Base-by-base conservation (phyloP, 2,888 invertebrate genomes). In the Poecilobothrus nobilitatus region DNA sequence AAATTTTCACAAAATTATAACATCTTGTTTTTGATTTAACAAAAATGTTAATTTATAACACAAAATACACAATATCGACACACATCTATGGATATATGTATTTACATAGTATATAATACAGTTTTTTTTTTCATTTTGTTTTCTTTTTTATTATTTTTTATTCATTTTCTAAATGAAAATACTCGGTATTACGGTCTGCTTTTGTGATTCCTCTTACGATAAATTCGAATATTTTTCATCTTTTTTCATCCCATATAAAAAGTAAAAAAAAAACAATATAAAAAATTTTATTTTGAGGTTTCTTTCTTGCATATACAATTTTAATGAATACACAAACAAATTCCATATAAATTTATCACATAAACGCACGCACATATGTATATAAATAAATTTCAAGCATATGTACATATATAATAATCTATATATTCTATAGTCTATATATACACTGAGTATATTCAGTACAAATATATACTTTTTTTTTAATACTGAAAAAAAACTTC, bases 121-220 rank as follows among this genome's bases (percentile, higher is more conserved):
- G 7, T 41, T 6, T 41, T 41, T 41, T 41, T 41, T 6, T 53
- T 53, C 6, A 18, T 18, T 53, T 53, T 53, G 2, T 4, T 18
- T 18, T 53, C n/a, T 53, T 53, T 27, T 27, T 27, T 27, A 4
- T 27, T 27, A 4, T 27, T 41, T 41, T 15, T 41, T 53, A 12
- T 53, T 53, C n/a, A 53, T 53, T 53, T 53, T 53, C 1, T 53
- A 53, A 53, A 53, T 53, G 53, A 53, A 53, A 53, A 53, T 53
- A 53, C 53, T 53, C 53, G 53, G 53, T 53, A 53, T 53, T 53
- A 53, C 53, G 53, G 53, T 53, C 53, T 53, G 53, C 53, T 53
- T 53, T 53, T 53, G 53, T 53, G 53, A 53, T 53, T 53, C 53
- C 53, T 53, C 53, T 53, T 53, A 53, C 53, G 53, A 53, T 53